These are phyloP conservation scores for Urophycis tenuis DNA, from an alignment of 2,797 vertebrate genomes.

Conservation along the genomic window DNA sequence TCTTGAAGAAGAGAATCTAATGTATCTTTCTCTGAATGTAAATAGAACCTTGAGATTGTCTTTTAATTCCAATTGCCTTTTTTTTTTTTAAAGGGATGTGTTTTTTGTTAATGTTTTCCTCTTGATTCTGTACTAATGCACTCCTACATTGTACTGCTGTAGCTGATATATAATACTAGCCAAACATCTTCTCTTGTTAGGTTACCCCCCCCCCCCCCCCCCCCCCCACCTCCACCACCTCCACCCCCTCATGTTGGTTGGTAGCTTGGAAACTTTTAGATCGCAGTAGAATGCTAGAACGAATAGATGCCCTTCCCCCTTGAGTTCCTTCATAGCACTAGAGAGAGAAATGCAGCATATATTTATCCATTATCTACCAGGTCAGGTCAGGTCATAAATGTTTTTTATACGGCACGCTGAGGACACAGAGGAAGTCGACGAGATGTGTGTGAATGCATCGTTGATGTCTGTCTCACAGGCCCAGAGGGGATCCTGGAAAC, in stretches of 20 bases:
- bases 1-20: slow-evolving; percentile 29
- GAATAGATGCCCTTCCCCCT: slow-evolving; percentile 2
- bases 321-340: slow-evolving; percentile 31
- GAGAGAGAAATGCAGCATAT: slow-evolving; percentile 36
- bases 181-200: slow-evolving; percentile 20
- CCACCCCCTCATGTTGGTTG: slow-evolving; percentile 30
- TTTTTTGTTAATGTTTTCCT: slow-evolving; percentile 29
- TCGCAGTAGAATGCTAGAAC: slow-evolving; percentile 39
- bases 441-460: slow-evolving; percentile 7
- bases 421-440: slow-evolving; percentile 10
- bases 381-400: slow-evolving; percentile 32
- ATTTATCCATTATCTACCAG: slow-evolving; percentile 27
- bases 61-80: slow-evolving; percentile 32
- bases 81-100: slow-evolving; percentile 52
- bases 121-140: slow-evolving; percentile 37
- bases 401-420: slow-evolving; percentile 23
- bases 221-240: slow-evolving; percentile 25
- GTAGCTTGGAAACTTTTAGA: slow-evolving; percentile 24
- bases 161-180: neutral
- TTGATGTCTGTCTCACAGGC: slow-evolving; percentile 8
- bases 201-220: slow-evolving; percentile 26
- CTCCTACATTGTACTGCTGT: slow-evolving; percentile 23
- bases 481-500: slow-evolving; percentile 7
- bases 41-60: slow-evolving; percentile 60
- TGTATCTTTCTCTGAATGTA: slow-evolving; percentile 61